Base-by-base conservation (phyloP, 37 sponge, comb jelly and placozoan species). In the Amphimedon queenslandica region DNA sequence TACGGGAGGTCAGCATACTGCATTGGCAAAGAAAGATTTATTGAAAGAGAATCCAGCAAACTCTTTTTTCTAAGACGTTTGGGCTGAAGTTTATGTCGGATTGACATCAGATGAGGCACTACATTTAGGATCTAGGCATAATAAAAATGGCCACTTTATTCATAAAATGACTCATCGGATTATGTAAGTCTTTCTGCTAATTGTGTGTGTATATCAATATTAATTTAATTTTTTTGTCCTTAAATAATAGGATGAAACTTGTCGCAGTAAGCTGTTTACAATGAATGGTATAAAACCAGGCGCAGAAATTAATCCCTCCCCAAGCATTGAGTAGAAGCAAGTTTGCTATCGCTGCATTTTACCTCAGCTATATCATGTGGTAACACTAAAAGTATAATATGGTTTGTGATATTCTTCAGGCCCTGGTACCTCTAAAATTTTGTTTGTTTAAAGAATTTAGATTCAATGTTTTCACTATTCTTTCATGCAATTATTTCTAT, bases 1-100 rank as follows among this genome's bases (percentile, higher is more conserved):
- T 84, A 2, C 77, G 1, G 84, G 84, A 18, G 84, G 84, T 0
- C 35, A 73, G 36, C 84, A 84, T 58, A 77, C 37, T 37, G 1
- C 31, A 24, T 58, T 30, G 39, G 71, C 72, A n/a, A 42, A 55
- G 68, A 27, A 41, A 5, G 57, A 76, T 2, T n/a, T 83, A 1
- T 3, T 37, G 1, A 29, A 20, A 37, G 66, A 76, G 4, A 32
- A 72, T 35, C 84, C 84, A 18, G 84, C 67, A 27, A 64, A 83
- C 20, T 38, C 27, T 23, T 39, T 40, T 2, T 84, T 53, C 33
- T 1, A 63, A 10, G 43, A 31, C 0, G 47, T 66, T 4, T 33
- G 60, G 55, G 63, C 77, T 2, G 36, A 64, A 25, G 70, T 74
- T 20, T 74, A 82, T 34, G 31, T 63, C 58, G 82, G 75, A 0